Evolutionary conservation across 1,140 invertebrate species (phyloP), one percentile per base, ranked within the genome.

Genomic region (Bacillus rossius): DNA sequence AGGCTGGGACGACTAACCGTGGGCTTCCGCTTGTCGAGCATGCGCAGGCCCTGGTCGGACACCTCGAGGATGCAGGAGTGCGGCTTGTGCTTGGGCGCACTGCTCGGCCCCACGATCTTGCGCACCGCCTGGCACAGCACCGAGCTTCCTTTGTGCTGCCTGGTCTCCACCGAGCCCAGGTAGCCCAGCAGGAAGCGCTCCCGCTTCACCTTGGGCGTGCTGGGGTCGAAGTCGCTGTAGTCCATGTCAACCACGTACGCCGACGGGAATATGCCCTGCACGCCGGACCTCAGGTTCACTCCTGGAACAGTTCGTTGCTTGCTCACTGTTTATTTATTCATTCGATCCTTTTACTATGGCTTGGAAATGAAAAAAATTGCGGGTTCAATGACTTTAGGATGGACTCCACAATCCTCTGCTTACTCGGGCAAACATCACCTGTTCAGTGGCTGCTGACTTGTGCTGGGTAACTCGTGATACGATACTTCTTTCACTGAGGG

Each of bases 191-290:
- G 82, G 73, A 95, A 99, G 66, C 92, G 77, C 73, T 94, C 91
- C 61, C 90, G 80, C 73, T 92, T 87, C 19, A 92, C 86, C 77
- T 92, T 86, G 61, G 89, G 84, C 65, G 85, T 85, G 59, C 87
- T 82, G 26, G 92, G 89, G 77, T 96, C 92, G 68, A 94, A 94
- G 64, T 95, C 92, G 68, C 89, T 92, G 73, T 97, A 96, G 64
- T 97, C 93, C 73, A 97, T 86, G 69, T 98, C 95, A 2, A 95
- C 94, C 5, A 94, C 94, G 71, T 98, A 97, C 14, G 96, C 94
- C 47, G 92, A 92, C 1, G 96, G 96, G 71, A 98, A 98, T 50
- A 98, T 95, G 10, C 96, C 96, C 76, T 92, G 88, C 55, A 91
- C 81, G 20, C 92, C 92, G 1, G 94, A 94, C 62, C 94, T 79